Percentiles rank a stretch among this genome's conserved stretches.
These are phyloP conservation scores for Bellardia bayeri DNA, from an alignment of 2,888 invertebrate genomes.

Conservation along the genomic window DNA sequence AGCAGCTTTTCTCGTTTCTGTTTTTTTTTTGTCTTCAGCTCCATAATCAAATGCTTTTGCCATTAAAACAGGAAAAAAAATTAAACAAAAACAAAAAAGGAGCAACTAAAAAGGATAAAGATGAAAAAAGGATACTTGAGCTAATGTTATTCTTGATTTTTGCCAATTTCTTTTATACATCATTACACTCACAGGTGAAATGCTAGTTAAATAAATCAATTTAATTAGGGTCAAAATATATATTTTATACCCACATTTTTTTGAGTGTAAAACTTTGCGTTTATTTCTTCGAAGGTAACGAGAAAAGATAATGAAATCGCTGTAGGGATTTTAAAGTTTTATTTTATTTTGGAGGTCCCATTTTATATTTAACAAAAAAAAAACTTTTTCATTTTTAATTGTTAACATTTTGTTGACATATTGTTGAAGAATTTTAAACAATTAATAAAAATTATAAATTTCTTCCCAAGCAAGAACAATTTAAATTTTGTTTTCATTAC, in stretches of 20 bases:
- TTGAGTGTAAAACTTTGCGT: slow-evolving; percentile 46
- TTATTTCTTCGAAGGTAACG: slow-evolving; percentile 60
- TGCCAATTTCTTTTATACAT: slow-evolving; percentile 15
- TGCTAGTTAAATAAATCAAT: slow-evolving; percentile 12
- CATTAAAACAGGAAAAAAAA: slow-evolving; percentile 65
- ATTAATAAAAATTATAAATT: slow-evolving; percentile 60
- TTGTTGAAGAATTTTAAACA: slow-evolving; percentile 66
- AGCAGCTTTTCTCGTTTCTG: slow-evolving; percentile 60
- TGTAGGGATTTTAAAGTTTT: slow-evolving; percentile 73
- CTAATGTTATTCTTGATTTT: slow-evolving; percentile 70
- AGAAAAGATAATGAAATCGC: slow-evolving; percentile 73
- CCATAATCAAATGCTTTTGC: slow-evolving; percentile 62
- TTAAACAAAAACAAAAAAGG: slow-evolving; percentile 52
- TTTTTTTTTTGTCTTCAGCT: background rate
- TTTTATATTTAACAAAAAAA: slow-evolving; percentile 30
- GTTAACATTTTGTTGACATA: slow-evolving; percentile 73
- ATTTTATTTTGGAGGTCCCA: slow-evolving; percentile 22
- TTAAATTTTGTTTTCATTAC: slow-evolving; percentile 35
- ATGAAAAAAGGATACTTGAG: slow-evolving; percentile 71
- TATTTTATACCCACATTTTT: background rate
- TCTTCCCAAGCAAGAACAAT: slow-evolving; percentile 18
- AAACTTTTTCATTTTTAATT: slow-evolving; percentile 58
- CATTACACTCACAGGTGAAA: slow-evolving; percentile 47
- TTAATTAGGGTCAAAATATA: background rate
- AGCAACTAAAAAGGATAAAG: slow-evolving; percentile 59